Evolutionary conservation across 64 coral and sea anemone species (phyloP).

Genomic region (Astreopora myriophthalma): DNA sequence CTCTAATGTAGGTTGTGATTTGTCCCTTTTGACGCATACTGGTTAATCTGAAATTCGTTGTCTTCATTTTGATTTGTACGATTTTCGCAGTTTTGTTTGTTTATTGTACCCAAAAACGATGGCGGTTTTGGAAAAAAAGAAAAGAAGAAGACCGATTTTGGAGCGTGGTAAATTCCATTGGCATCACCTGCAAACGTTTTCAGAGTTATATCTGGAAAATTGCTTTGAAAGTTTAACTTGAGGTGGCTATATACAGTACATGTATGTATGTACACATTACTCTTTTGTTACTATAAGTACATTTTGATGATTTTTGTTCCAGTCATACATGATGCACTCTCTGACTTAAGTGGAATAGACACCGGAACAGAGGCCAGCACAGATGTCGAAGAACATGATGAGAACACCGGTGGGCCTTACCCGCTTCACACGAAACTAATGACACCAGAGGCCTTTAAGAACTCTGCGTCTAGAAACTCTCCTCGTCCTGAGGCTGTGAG

Average conservation of each 20-base stretch:
- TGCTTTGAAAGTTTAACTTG: no score
- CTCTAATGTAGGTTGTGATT: no score
- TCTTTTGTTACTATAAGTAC: not conserved
- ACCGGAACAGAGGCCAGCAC: slow-evolving; percentile 85
- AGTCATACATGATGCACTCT: slow-evolving; percentile 88
- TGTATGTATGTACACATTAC: not conserved
- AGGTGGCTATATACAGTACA: not conserved
- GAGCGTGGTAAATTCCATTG: no score
- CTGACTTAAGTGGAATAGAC: slow-evolving; percentile 93
- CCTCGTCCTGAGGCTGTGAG: slow-evolving; percentile 40
- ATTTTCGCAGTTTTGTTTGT: no score
- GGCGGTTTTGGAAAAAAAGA: no score
- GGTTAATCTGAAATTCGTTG: no score
- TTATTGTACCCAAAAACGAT: no score
- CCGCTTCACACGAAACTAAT: slow-evolving; percentile 71
- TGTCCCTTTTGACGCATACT: no score
- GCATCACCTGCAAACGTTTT: no score
- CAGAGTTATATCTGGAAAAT: no score
- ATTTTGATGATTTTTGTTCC: not conserved
- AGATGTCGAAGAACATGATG: slow-evolving; percentile 84
- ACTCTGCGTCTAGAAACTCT: not conserved
- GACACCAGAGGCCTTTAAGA: slow-evolving; percentile 87
- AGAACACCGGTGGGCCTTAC: slow-evolving; percentile 17
- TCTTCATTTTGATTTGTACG: no score
- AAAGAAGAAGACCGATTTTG: no score